Evolutionary conservation across 2,797 vertebrate species (phyloP).

Genomic region (Pantherophis alleghaniensis): DNA sequence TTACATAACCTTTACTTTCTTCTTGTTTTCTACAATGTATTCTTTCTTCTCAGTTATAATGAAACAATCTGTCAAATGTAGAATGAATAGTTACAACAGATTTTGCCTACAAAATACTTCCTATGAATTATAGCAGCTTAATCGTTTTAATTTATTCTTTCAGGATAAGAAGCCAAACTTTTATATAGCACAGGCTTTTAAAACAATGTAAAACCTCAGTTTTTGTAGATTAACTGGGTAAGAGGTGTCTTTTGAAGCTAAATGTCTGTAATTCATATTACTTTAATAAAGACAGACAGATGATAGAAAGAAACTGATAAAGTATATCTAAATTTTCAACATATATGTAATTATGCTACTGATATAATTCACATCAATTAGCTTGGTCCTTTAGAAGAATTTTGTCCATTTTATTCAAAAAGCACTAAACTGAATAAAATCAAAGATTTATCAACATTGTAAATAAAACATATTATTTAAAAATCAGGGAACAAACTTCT

Average conservation of each 20-base stretch:
- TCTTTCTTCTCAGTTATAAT: not conserved
- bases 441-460: not conserved
- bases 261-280: not conserved
- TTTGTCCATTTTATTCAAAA: not conserved
- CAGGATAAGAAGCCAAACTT: not conserved
- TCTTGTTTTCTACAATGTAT: not conserved
- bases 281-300: not conserved
- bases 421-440: not conserved
- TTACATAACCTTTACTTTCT: slow-evolving; percentile 11
- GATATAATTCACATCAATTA: not conserved
- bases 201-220: not conserved
- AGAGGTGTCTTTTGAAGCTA: not conserved
- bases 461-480: not conserved
- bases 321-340: not conserved
- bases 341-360: not conserved
- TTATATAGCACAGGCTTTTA: not conserved
- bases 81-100: not conserved
- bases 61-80: not conserved
- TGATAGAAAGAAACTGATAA: not conserved
- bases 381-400: not conserved
- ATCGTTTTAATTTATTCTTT: not conserved
- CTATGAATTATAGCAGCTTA: not conserved
- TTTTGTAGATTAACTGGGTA: not conserved
- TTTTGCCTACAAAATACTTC: not conserved
- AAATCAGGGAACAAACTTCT: not conserved